Conservation (phyloP, 2,888 invertebrate genomes). For the Lithophane socia region DNA sequence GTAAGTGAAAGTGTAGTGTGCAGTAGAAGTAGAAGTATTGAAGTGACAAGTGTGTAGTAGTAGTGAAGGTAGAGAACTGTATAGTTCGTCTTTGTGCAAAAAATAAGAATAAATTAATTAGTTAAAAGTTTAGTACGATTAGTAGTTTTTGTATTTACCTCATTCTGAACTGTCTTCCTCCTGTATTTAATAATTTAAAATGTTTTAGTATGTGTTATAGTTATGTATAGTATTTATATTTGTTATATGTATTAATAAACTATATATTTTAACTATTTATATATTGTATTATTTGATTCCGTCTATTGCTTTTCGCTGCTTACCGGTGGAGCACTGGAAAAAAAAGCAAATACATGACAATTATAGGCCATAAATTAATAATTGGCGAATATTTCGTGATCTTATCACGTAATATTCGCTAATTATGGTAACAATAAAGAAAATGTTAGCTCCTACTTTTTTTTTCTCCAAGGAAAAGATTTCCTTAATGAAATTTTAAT, state of each 20-base stretch:
- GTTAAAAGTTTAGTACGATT: not conserved
- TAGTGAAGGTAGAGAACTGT: not conserved
- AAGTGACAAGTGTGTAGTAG: conserved; percentile 9
- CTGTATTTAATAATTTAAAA: conserved; percentile 28
- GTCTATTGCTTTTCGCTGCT: conserved; percentile 35
- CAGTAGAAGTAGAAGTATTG: not conserved
- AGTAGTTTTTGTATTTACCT: conserved; percentile 49
- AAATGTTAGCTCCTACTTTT: too few relatives aligned
- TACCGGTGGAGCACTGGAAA: conserved; percentile 59
- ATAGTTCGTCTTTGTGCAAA: conserved; percentile 58
- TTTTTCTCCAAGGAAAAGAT: not conserved
- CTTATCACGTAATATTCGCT: too few relatives aligned
- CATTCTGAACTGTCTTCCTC: conserved; percentile 5
- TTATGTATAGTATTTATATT: conserved; percentile 13
- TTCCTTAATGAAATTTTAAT: not conserved
- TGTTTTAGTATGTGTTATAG: conserved; percentile 26
- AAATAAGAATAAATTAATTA: not conserved
- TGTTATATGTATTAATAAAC: conserved; percentile 13
- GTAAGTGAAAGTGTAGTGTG: not conserved
- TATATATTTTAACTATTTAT: not conserved
- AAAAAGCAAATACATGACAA: conserved; percentile 19
- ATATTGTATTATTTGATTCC: not conserved
- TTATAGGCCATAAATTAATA: not conserved
- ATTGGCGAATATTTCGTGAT: not conserved
- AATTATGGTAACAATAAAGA: too few relatives aligned